Conservation (phyloP, 2,888 invertebrate species). For the Vesta saturnalis region DNA sequence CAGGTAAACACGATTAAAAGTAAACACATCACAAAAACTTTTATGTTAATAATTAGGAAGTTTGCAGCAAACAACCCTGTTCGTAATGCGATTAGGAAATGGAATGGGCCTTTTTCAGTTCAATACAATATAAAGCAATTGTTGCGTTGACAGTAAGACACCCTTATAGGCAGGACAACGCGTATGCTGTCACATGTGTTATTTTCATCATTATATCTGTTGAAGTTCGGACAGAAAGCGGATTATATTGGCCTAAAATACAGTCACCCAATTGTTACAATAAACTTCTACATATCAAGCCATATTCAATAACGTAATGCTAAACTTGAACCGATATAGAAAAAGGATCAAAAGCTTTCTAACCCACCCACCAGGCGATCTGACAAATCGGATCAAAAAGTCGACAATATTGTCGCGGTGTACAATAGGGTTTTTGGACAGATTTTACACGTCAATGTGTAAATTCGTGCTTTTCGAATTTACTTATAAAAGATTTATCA, state of each 20-base stretch:
- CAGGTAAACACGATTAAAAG: constrained; percentile 48
- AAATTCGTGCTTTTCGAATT: constrained; percentile 24
- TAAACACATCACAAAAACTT: constrained; percentile 33
- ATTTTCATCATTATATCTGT: constrained; percentile 62
- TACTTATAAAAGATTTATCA: neutral
- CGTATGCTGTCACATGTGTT: constrained; percentile 61
- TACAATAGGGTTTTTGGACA: constrained; percentile 58
- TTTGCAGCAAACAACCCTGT: constrained; percentile 35
- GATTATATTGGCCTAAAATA: constrained; percentile 59
- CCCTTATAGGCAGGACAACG: constrained; percentile 59
- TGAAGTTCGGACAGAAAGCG: constrained; percentile 59
- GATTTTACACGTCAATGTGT: constrained; percentile 59
- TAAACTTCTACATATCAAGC: constrained; percentile 13
- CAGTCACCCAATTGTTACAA: constrained; percentile 35
- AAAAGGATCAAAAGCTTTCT: constrained; percentile 60
- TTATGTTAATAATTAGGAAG: constrained; percentile 39
- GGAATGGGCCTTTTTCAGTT: constrained; percentile 57
- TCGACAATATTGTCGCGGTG: constrained; percentile 63
- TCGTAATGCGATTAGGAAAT: constrained; percentile 59
- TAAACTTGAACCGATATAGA: constrained; percentile 58
- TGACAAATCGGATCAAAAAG: constrained; percentile 66
- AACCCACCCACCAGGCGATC: constrained; percentile 62
- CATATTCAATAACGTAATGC: constrained; percentile 38
- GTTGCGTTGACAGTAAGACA: constrained; percentile 62
- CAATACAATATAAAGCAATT: constrained; percentile 55